Percentiles rank a stretch among this genome's conserved stretches.
These are phyloP conservation scores for Myotis planiceps DNA, from an alignment of 2,797 vertebrate species.

Conservation along the genomic window DNA sequence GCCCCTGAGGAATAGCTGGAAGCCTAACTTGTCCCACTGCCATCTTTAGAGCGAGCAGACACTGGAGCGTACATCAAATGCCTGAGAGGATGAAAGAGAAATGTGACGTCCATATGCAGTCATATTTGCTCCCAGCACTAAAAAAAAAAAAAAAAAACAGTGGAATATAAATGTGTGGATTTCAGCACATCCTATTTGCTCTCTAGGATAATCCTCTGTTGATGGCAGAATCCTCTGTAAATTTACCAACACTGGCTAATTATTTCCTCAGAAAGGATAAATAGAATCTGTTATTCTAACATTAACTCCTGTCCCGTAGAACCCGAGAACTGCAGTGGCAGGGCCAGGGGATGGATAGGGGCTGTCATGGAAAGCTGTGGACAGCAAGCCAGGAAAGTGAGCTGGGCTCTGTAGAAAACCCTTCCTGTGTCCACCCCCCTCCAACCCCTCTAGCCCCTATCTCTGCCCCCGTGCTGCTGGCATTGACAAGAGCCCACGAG, in stretches of 20 bases:
- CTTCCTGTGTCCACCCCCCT: neutral
- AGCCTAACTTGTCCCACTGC: constrained; percentile 56
- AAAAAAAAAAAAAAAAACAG: constrained; percentile 63
- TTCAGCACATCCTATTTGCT: constrained; percentile 59
- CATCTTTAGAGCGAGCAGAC: constrained; percentile 50
- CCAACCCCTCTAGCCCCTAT: rapidly evolving
- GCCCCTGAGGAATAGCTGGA: constrained; percentile 43
- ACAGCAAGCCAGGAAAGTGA: constrained; percentile 71
- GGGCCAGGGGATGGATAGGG: neutral
- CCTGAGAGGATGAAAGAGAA: constrained; percentile 60
- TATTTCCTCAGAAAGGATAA: constrained; percentile 60
- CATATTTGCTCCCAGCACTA: constrained; percentile 52
- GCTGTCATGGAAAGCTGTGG: neutral
- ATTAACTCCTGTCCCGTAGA: neutral
- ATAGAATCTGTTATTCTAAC: constrained; percentile 1
- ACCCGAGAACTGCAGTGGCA: neutral
- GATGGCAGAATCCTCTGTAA: constrained; percentile 49
- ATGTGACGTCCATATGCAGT: constrained; percentile 79
- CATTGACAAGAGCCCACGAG: constrained; percentile 33
- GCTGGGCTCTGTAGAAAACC: constrained; percentile 58
- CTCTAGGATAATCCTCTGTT: constrained; percentile 37
- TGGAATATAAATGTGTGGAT: constrained; percentile 48
- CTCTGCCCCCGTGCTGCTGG: neutral
- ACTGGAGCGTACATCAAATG: constrained; percentile 58
- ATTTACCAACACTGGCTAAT: constrained; percentile 49